phyloP scores from a whole-genome alignment of 1,140 invertebrate genomes.

The Wiebesia pumilae region DNA sequence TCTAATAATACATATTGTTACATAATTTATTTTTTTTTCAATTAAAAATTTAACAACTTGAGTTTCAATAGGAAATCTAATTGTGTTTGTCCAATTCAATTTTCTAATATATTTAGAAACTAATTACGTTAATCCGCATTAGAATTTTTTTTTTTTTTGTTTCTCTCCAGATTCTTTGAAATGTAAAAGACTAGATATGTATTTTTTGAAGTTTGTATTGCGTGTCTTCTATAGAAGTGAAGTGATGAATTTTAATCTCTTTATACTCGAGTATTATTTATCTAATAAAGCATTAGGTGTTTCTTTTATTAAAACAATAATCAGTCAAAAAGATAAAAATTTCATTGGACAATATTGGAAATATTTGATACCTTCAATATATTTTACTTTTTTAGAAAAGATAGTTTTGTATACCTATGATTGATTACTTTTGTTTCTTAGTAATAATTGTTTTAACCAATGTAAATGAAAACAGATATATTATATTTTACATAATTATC shows the following conservation, averaged over 20 bases:
- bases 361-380: not conserved
- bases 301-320: no score
- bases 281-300: no score
- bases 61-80: not conserved
- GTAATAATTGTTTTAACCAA: not conserved
- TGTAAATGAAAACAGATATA: not conserved
- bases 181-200: no score
- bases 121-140: no score
- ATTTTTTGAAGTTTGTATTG: no score
- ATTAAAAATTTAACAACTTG: conserved; percentile 11
- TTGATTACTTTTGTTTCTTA: not conserved
- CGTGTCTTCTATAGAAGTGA: no score
- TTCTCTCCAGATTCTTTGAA: no score
- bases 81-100: not conserved
- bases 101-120: not conserved
- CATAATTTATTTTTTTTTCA: not conserved
- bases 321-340: no score
- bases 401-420: not conserved
- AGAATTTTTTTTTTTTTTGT: no score
- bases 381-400: not conserved
- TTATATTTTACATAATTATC: not conserved
- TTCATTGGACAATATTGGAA: no score
- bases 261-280: no score
- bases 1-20: not conserved
- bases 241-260: no score